Base-by-base conservation (phyloP, 2,113 vertebrate genomes). In the Triplophysa tibetana region DNA sequence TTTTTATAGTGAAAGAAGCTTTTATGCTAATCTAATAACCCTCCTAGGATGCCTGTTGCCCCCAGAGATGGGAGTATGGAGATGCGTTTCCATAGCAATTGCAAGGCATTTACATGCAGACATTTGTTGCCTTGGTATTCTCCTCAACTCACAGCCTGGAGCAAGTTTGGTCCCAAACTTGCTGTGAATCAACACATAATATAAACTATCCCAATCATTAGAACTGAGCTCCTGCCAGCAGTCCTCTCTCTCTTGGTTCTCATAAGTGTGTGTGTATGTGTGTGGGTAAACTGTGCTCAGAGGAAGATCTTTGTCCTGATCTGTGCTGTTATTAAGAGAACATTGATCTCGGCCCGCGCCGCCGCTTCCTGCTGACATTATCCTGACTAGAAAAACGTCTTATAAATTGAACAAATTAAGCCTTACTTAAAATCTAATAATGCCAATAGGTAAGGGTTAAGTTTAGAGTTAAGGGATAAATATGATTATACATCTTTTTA, bases 1-100 rank as follows among this genome's bases (percentile, higher is more conserved):
- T 87, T 90, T 84, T 90, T 91, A 92, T 92, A 89, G 90, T 90
- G 86, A 90, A 89, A 88, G 48, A 58, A 83, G 88, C 87, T 91
- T 91, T 91, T 84, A 91, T 88, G 85, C 88, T 89, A 91, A 93
- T 93, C 90, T 84, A 90, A 90, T 92, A 92, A 86, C 82, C 84
- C 84, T 70, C 86, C 87, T 73, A 84, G 23, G 65, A 81, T 86
- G 82, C 64, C 16, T 52, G 86, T 81, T 85, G 83, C 85, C 85
- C 85, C 85, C 82, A 77, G 85, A 82, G 56, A 75, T 69, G 73
- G 67, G 75, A 80, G 81, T 81, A 84, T 83, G 65, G 83, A 78
- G 80, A 70, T 38, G 66, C 17, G 63, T 87, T 87, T 87, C 83
- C 87, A 69, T 79, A 66, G 84, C 87, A 88, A 91, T 89, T 81